Conservation (phyloP, 2,113 vertebrate species). For the Pollimyrus isidori region DNA sequence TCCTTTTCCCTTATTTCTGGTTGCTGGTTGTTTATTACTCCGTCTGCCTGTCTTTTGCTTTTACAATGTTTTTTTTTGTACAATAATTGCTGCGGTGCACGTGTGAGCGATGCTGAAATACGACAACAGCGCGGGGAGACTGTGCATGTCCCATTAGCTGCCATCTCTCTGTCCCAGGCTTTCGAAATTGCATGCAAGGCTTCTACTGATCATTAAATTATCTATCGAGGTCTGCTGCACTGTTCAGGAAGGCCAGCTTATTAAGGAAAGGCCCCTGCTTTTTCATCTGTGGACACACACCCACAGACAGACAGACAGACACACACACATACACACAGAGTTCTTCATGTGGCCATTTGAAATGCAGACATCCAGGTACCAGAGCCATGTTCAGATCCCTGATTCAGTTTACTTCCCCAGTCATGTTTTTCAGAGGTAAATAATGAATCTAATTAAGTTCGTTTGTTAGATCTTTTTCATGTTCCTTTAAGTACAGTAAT, state of each 20-base stretch:
- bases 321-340: conserved; percentile 18
- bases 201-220: conserved; percentile 56
- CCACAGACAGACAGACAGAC: not conserved
- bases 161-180: conserved; percentile 26
- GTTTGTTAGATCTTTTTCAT: not conserved
- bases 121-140: not conserved
- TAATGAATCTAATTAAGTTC: not conserved
- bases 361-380: conserved; percentile 32
- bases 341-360: conserved; percentile 53
- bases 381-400: conserved; percentile 7
- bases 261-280: conserved; percentile 46
- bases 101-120: not conserved
- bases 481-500: not conserved
- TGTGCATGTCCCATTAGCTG: conserved; percentile 30
- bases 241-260: conserved; percentile 44
- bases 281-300: conserved; percentile 5
- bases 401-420: not conserved
- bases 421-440: not conserved
- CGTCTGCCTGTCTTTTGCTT: not conserved
- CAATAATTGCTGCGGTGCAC: not conserved
- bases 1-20: not conserved
- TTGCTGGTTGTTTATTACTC: not conserved
- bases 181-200: conserved; percentile 35
- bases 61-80: not conserved
- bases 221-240: conserved; percentile 39